Evolutionary conservation across 2,888 invertebrate genomes (phyloP).

Genomic region (Tupiocoris notatus): DNA sequence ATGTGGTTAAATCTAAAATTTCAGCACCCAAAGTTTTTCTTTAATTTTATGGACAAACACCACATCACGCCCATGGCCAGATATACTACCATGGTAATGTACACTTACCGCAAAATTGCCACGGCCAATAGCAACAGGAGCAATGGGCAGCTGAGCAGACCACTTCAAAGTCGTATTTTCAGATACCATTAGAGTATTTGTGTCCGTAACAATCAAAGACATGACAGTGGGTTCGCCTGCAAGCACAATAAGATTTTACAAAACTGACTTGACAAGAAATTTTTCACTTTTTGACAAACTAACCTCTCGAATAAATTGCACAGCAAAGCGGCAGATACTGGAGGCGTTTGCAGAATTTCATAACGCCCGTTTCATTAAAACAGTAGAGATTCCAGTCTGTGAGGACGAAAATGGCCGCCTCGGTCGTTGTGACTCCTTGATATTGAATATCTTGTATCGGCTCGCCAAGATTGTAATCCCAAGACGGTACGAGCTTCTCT

Average conservation of each 20-base stretch:
- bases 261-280: too few relatives aligned
- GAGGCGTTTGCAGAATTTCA: slow-evolving; percentile 79
- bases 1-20: background rate
- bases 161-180: slow-evolving; percentile 80
- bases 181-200: slow-evolving; percentile 79
- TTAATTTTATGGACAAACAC: too few relatives aligned
- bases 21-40: too few relatives aligned
- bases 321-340: slow-evolving; percentile 80
- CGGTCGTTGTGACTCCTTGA: slow-evolving; percentile 61
- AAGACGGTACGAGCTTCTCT: slow-evolving; percentile 69
- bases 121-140: slow-evolving; percentile 71
- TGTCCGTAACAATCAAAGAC: slow-evolving; percentile 75
- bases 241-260: slow-evolving; percentile 45
- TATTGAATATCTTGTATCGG: slow-evolving; percentile 65
- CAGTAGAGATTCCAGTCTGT: slow-evolving; percentile 83
- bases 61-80: too few relatives aligned
- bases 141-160: slow-evolving; percentile 79
- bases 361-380: slow-evolving; percentile 73
- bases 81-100: too few relatives aligned
- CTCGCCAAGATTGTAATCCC: slow-evolving; percentile 81
- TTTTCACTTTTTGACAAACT: background rate
- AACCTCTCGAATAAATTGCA: slow-evolving; percentile 65
- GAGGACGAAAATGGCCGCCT: slow-evolving; percentile 72
- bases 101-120: slow-evolving; percentile 65
- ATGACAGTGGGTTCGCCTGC: slow-evolving; percentile 63